Conservation (phyloP, 2,113 vertebrate species). For the Spea multiplicata region DNA sequence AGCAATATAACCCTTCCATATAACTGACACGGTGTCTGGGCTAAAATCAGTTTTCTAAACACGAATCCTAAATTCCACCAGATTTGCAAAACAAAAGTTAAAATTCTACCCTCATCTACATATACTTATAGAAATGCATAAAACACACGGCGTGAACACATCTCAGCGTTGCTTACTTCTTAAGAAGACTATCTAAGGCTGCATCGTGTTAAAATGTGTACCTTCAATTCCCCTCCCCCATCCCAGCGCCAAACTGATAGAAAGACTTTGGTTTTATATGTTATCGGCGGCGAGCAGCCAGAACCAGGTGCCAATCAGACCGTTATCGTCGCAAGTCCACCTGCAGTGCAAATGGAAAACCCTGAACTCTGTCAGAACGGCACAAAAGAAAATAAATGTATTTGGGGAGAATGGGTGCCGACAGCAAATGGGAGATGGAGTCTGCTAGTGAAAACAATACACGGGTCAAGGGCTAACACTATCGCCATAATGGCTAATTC, state of each 20-base stretch:
- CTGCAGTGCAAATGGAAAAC: conserved; percentile 6
- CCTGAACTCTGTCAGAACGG: not conserved
- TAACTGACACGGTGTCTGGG: no score
- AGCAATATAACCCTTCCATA: no score
- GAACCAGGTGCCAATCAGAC: conserved; percentile 12
- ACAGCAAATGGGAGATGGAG: no score
- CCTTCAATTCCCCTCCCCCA: not conserved
- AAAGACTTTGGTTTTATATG: not conserved
- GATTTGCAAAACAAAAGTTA: no score
- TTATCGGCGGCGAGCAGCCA: conserved; percentile 3
- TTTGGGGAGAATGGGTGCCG: not conserved
- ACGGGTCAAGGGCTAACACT: no score
- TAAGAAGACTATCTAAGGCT: not conserved
- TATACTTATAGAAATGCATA: no score
- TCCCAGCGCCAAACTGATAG: conserved; percentile 8
- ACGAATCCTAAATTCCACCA: no score
- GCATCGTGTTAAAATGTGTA: not conserved
- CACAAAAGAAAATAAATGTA: not conserved
- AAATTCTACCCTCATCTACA: no score
- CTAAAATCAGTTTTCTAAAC: no score
- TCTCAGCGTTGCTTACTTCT: not conserved
- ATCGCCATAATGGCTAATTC: no score
- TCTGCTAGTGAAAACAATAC: no score
- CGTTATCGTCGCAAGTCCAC: not conserved
- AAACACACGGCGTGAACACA: no score